Evolutionary conservation across 2,888 invertebrate genomes (phyloP).

Genomic region (Alitta virens): DNA sequence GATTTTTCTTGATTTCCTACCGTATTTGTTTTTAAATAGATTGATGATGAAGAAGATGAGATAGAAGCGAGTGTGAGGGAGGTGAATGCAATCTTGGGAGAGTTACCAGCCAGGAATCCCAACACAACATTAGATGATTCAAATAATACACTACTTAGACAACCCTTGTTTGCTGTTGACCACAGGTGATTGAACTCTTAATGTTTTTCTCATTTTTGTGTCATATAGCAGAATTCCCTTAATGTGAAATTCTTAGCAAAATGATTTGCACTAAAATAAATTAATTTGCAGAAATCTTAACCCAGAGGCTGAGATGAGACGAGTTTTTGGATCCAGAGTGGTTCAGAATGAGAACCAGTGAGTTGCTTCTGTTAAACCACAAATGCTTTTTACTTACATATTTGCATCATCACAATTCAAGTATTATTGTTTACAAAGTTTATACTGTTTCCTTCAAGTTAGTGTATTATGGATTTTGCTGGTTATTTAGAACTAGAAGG

Average conservation of each 20-base stretch:
- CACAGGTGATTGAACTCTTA: constrained; percentile 43
- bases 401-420: not conserved
- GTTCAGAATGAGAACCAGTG: constrained; percentile 67
- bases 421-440: not conserved
- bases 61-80: constrained; percentile 68
- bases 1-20: no score
- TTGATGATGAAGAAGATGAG: constrained; percentile 66
- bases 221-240: not conserved
- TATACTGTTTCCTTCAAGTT: not conserved
- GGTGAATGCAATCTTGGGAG: constrained; percentile 69
- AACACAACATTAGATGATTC: not conserved
- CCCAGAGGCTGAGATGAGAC: constrained; percentile 76
- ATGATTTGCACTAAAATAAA: no score
- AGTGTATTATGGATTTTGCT: not conserved
- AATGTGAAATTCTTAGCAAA: no score
- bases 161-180: constrained; percentile 63
- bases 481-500: no score
- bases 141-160: constrained; percentile 29
- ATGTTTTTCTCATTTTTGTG: not conserved
- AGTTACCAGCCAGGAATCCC: constrained; percentile 35
- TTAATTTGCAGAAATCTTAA: constrained; percentile 74
- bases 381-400: not conserved
- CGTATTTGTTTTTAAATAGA: no score
- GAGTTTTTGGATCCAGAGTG: constrained; percentile 78
- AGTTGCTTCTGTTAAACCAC: not conserved